Evolutionary conservation across 1,140 invertebrate genomes (phyloP).

Genomic region (Hermetia illucens): DNA sequence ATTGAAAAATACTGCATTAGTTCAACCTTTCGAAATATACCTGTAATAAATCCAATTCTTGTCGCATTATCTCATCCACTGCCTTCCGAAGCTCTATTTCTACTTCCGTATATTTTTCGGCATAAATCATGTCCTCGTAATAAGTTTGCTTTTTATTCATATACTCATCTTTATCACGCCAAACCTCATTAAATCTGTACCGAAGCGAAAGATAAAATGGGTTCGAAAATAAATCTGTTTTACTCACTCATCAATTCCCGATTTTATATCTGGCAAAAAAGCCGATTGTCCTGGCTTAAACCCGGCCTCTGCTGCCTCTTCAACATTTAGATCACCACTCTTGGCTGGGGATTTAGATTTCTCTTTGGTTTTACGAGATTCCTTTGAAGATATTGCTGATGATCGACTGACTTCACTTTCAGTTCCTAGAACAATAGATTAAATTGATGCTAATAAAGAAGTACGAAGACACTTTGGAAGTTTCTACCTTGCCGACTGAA

Average conservation of each 20-base stretch:
- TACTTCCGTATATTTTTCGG: conserved; percentile 68
- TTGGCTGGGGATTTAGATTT: conserved; percentile 39
- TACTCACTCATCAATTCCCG: conserved; percentile 42
- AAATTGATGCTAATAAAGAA: conserved; percentile 2
- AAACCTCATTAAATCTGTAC: conserved; percentile 52
- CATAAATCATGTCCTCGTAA: conserved; percentile 67
- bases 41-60: conserved; percentile 68
- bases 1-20: conserved; percentile 4
- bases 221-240: not conserved
- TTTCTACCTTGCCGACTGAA: conserved; percentile 60
- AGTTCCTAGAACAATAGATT: conserved; percentile 32
- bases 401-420: conserved; percentile 65
- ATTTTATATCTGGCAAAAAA: conserved; percentile 40
- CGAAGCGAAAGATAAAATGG: not conserved
- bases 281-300: conserved; percentile 40
- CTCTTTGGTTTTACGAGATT: conserved; percentile 58
- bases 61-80: conserved; percentile 76
- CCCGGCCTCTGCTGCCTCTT: conserved; percentile 37
- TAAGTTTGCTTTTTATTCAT: conserved; percentile 45
- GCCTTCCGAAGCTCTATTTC: conserved; percentile 68
- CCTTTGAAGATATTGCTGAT: conserved; percentile 57
- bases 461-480: too few species aligned
- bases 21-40: conserved; percentile 21
- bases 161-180: conserved; percentile 65
- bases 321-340: conserved; percentile 33